These are phyloP conservation scores for Syrmaticus mikado DNA, from an alignment of 2,113 vertebrate genomes.

Conservation along the genomic window DNA sequence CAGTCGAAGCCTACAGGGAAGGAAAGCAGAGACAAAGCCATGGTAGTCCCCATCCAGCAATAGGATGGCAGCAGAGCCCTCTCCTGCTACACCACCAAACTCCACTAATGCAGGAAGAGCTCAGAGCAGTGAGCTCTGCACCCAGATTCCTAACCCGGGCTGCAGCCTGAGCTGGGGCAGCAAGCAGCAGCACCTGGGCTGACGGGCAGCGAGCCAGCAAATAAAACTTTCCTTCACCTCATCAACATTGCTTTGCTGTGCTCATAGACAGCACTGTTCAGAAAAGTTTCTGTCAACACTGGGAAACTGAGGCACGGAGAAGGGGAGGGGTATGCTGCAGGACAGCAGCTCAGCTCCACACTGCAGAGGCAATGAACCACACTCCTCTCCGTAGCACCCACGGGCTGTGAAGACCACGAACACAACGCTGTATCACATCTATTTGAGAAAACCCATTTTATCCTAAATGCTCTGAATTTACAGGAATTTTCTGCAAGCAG, in stretches of 20 bases:
- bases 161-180: background rate
- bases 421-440: background rate
- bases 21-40: background rate
- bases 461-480: background rate
- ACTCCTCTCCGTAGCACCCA: background rate
- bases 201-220: background rate
- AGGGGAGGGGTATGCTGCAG: background rate
- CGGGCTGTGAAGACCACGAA: background rate
- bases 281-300: background rate
- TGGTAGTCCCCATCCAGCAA: accelerated
- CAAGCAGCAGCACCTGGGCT: background rate
- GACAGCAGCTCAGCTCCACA: background rate
- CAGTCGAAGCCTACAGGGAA: conserved; percentile 86
- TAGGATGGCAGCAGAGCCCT: background rate
- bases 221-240: background rate
- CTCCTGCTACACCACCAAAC: background rate
- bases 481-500: background rate
- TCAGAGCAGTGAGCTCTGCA: accelerated
- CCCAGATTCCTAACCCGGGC: background rate
- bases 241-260: accelerated
- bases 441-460: background rate
- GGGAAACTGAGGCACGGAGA: background rate
- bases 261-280: background rate
- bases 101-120: background rate
- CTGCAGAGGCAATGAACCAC: accelerated